phyloP scores from a whole-genome alignment of 2,888 invertebrate genomes.

The Sarcophaga rosellei region DNA sequence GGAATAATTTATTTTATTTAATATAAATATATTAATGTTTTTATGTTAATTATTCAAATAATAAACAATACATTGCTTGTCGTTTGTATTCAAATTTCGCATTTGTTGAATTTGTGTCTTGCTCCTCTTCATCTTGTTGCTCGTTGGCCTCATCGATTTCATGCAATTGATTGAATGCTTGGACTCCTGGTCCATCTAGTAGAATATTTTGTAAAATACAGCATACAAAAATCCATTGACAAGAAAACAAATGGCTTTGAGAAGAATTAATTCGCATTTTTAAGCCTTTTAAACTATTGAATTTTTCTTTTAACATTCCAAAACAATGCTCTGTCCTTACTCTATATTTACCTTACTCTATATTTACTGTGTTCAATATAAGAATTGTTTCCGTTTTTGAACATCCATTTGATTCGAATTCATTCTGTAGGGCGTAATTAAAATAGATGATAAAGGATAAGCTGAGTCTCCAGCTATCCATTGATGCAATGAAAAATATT shows the following conservation, averaged over 20 bases:
- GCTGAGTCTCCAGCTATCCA: constrained; percentile 35
- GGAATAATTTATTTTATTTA: background rate
- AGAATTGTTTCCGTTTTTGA: constrained; percentile 5
- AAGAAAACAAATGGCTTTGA: background rate
- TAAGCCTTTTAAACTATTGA: constrained; percentile 17
- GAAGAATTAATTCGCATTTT: constrained; percentile 6
- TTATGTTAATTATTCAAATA: background rate
- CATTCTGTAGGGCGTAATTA: no score
- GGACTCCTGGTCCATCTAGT: background rate
- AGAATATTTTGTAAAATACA: constrained; percentile 22
- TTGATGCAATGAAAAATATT: constrained; percentile 22
- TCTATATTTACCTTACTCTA: constrained; percentile 17
- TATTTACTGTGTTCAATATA: constrained; percentile 9
- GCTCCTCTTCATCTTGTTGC: background rate
- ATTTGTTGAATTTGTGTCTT: background rate
- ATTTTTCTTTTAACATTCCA: constrained; percentile 19
- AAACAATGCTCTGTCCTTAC: constrained; percentile 15
- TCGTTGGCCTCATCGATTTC: background rate
- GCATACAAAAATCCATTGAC: constrained; percentile 15
- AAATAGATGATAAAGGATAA: constrained; percentile 13
- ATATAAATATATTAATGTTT: background rate
- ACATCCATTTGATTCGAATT: constrained; percentile 25
- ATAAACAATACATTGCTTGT: background rate
- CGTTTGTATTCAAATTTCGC: background rate
- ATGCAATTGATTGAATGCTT: background rate